Evolutionary conservation across 2,888 invertebrate species (phyloP), one percentile per base, ranked within the genome.

Genomic region (Lycocerus yunnanus): DNA sequence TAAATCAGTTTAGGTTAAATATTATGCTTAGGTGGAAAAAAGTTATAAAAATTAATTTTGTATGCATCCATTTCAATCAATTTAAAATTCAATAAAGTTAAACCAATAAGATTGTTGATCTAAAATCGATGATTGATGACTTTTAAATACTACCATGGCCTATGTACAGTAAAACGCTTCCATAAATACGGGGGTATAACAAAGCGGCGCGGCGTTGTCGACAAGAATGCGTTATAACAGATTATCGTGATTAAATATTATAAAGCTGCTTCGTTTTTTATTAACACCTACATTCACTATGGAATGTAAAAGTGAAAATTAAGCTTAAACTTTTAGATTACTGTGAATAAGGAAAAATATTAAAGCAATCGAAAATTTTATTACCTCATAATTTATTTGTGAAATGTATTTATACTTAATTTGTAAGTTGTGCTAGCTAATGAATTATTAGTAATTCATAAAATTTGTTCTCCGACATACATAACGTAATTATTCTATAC

Each of bases 161-260:
- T 16, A 18, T 16, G 16, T 60, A 18, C 8, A 16, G 61, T 63
- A 63, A 63, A 63, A 63, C 61, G 61, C 61, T 63, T 63, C 24
- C 21, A 63, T 63, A 65, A 58, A 70, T 70, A 18, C 27, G 18
- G 65, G 70, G 65, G 43, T 58, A 16, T 58, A 65, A 58, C 65
- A 66, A 43, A 69, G 69, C 43, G 43, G 61, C 2, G 18, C 27
- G 43, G 27, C 11, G 18, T 16, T n/a, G 24, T 66, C 66, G 18
- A 65, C 59, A 71, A 67, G 71, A 71, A 66, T 67, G 15, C 24
- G 59, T 71, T 66, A 72, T 72, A 60, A 72, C 67, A 67, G 72
- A 16, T 68, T 61, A 68, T 67, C 68, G 67, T 60, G 72, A 72
- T 72, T 72, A 72, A 72, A 72, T 72, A 67, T 72, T 61, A 67